phyloP scores from a whole-genome alignment of 2,888 invertebrate species.

The Bursaphelenchus okinawaensis region DNA sequence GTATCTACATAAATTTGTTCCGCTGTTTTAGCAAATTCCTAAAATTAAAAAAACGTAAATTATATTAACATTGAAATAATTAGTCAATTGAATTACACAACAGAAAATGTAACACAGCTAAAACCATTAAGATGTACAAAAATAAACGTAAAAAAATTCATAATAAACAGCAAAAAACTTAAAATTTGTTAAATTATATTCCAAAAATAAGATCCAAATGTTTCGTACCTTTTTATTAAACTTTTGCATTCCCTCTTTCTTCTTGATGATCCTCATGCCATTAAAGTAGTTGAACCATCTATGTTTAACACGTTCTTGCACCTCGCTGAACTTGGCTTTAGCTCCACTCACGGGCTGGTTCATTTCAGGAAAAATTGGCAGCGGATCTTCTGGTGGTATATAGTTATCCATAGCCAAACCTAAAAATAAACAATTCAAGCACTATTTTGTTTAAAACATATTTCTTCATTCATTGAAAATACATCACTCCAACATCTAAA shows the following conservation, averaged over 20 bases:
- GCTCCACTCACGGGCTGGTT: constrained; percentile 23
- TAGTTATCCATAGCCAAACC: constrained; percentile 51
- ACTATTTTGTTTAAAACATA: not conserved
- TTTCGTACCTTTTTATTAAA: constrained; percentile 44
- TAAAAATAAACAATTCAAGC: constrained; percentile 20
- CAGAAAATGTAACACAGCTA: too few species aligned
- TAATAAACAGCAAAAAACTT: constrained; percentile 6
- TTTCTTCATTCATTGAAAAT: too few species aligned
- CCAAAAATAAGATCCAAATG: too few species aligned
- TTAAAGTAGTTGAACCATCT: constrained; percentile 40
- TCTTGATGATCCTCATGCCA: constrained; percentile 44
- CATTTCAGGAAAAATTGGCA: constrained; percentile 14
- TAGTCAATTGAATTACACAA: too few species aligned
- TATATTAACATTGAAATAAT: too few species aligned
- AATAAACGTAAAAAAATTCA: too few species aligned
- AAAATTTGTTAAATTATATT: too few species aligned
- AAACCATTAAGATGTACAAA: too few species aligned
- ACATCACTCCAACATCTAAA: too few species aligned
- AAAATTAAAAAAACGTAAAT: constrained; percentile 8
- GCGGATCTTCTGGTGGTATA: constrained; percentile 29
- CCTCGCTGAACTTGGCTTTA: constrained; percentile 2
- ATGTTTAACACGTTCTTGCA: constrained; percentile 22
- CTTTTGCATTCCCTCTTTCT: constrained; percentile 52
- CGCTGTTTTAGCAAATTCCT: constrained; percentile 41
- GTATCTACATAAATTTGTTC: constrained; percentile 48